Conservation (phyloP, 1,140 invertebrate species). For the Coelopa frigida region DNA sequence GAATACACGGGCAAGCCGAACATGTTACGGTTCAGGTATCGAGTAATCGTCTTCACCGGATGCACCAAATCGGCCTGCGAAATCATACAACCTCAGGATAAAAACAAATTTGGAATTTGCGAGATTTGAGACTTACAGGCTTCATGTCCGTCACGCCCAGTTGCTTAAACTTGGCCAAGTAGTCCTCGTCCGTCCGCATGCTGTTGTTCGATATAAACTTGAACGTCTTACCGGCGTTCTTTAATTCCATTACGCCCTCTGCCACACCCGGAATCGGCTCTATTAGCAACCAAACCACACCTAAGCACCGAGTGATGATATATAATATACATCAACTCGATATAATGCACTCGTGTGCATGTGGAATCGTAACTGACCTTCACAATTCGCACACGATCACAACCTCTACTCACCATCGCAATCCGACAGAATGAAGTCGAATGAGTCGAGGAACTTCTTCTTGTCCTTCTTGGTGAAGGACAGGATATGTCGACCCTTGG, state of each 20-base stretch:
- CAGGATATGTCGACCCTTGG: conserved; percentile 7
- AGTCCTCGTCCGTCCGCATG: conserved; percentile 33
- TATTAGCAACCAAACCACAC: conserved; percentile 51
- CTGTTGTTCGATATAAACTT: conserved; percentile 65
- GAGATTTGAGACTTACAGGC: no score
- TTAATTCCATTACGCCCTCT: conserved; percentile 48
- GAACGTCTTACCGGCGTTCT: conserved; percentile 55
- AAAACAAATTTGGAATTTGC: no score
- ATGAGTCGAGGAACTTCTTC: conserved; percentile 30
- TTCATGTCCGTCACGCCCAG: no score
- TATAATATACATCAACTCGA: no score
- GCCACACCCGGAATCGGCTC: conserved; percentile 46
- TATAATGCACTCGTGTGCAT: no score
- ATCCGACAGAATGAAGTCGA: conserved; percentile 35
- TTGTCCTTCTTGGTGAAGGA: conserved; percentile 13
- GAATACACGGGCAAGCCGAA: no score
- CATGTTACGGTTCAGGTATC: no score
- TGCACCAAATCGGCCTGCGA: no score
- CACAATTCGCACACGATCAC: neutral
- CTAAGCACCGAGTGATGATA: no score
- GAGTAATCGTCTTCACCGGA: no score
- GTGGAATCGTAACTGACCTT: neutral
- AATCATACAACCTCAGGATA: no score
- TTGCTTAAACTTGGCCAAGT: neutral
- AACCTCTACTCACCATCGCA: conserved; percentile 54